Conservation (phyloP, 2,113 vertebrate genomes). For the Lophius piscatorius region DNA sequence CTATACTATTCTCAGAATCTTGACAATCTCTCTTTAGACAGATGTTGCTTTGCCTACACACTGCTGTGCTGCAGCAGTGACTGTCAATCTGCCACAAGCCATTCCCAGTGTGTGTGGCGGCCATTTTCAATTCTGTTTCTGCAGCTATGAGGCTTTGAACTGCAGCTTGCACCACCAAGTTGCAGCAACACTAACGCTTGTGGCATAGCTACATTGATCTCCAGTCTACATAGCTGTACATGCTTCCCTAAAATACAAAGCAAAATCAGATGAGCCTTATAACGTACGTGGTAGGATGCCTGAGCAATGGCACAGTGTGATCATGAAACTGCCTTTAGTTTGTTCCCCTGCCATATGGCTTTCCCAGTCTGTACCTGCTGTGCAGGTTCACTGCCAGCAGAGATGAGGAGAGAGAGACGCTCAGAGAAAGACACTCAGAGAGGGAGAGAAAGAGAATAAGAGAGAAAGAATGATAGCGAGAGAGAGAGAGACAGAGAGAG, state of each 20-base stretch:
- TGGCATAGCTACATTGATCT: constrained; percentile 35
- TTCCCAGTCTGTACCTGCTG: constrained; percentile 55
- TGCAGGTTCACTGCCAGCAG: constrained; percentile 53
- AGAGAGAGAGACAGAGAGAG: too few relatives aligned
- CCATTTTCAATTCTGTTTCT: constrained; percentile 29
- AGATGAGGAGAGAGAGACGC: background rate
- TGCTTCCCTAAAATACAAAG: constrained; percentile 18
- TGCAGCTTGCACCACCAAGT: constrained; percentile 27
- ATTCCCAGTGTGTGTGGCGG: constrained; percentile 34
- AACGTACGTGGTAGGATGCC: constrained; percentile 59
- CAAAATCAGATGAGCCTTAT: constrained; percentile 52
- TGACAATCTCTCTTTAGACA: background rate
- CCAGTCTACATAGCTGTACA: constrained; percentile 30
- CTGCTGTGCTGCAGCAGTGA: background rate
- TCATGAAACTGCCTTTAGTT: constrained; percentile 58
- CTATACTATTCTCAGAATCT: constrained; percentile 21
- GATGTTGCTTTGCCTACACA: background rate
- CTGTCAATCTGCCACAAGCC: constrained; percentile 26
- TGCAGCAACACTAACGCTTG: constrained; percentile 23
- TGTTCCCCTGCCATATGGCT: constrained; percentile 75
- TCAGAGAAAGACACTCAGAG: background rate
- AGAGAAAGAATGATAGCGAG: too few relatives aligned
- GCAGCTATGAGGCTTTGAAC: constrained; percentile 25
- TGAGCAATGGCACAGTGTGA: constrained; percentile 42
- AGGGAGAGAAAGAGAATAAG: background rate